These are phyloP conservation scores for Athalia circularis DNA, from an alignment of 2,888 invertebrate species.

Conservation along the genomic window DNA sequence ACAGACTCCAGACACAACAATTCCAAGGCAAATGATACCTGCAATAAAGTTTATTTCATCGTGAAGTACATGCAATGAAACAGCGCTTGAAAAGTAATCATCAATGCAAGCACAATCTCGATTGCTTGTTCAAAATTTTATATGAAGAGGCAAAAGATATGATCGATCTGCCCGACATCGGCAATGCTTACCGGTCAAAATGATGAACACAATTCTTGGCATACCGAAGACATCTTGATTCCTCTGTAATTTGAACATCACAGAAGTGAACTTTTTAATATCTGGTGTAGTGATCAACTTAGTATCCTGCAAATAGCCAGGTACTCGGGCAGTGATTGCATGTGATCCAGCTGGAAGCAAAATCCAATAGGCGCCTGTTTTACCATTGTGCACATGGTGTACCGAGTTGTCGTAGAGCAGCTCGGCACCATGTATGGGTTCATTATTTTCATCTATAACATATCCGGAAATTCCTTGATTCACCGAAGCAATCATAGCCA, in stretches of 20 bases:
- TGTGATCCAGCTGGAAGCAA: conserved; percentile 72
- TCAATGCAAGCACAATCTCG: too few species aligned
- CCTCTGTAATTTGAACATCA: conserved; percentile 81
- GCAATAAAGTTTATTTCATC: conserved; percentile 54
- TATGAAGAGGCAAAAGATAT: too few species aligned
- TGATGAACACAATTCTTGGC: conserved; percentile 85
- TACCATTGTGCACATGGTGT: conserved; percentile 61
- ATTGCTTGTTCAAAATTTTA: too few species aligned
- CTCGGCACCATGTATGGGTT: conserved; percentile 64
- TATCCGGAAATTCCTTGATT: conserved; percentile 66
- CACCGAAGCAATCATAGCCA: conserved; percentile 61
- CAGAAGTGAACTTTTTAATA: conserved; percentile 57
- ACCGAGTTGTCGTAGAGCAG: conserved; percentile 65
- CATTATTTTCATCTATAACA: conserved; percentile 62
- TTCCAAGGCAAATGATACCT: conserved; percentile 78
- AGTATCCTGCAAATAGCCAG: conserved; percentile 78
- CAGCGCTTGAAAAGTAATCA: too few species aligned
- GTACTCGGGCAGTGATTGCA: conserved; percentile 77
- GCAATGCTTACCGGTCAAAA: conserved; percentile 79
- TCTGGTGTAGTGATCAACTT: conserved; percentile 74
- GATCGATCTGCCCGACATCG: too few species aligned
- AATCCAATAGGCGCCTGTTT: conserved; percentile 69
- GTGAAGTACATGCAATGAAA: conserved; percentile 15
- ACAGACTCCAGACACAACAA: conserved; percentile 77
- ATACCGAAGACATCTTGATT: conserved; percentile 84